Evolutionary conservation across 2,113 vertebrate species (phyloP).

Genomic region (Hucho hucho): DNA sequence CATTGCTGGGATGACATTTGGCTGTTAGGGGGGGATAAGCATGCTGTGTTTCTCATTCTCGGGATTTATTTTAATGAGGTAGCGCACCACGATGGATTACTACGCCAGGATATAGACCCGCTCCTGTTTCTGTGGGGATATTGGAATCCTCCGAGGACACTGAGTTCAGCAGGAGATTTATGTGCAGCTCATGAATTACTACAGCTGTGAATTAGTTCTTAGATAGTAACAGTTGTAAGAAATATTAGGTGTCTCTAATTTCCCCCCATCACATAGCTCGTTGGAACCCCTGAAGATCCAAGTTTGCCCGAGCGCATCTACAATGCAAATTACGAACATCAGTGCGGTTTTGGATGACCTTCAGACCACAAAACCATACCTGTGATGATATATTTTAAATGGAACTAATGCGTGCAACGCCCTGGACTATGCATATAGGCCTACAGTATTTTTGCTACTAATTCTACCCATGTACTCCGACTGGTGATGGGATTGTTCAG

Average conservation of each 20-base stretch:
- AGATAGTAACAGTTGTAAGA: conserved; percentile 20
- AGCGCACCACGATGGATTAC: conserved; percentile 21
- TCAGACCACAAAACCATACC: neutral
- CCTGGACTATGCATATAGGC: conserved; percentile 20
- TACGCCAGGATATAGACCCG: neutral
- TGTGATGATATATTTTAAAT: no score
- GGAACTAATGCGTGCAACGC: conserved; percentile 15
- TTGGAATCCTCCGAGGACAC: conserved; percentile 25
- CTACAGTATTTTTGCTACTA: neutral
- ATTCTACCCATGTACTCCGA: conserved; percentile 27
- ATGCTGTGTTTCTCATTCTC: conserved; percentile 18
- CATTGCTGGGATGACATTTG: conserved; percentile 12
- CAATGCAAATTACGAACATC: conserved; percentile 35
- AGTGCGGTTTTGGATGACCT: conserved; percentile 14
- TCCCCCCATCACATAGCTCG: conserved; percentile 3
- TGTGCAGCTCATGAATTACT: conserved; percentile 27
- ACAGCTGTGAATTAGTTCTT: conserved; percentile 3
- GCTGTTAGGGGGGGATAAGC: neutral
- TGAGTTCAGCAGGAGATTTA: conserved; percentile 24
- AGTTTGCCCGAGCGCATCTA: conserved; percentile 18
- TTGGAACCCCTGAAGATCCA: conserved; percentile 23
- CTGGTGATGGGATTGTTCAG: conserved; percentile 9
- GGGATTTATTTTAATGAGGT: conserved; percentile 41
- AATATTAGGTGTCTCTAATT: conserved; percentile 6
- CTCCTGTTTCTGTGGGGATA: conserved; percentile 20